phyloP scores from a whole-genome alignment of 2,113 vertebrate genomes.

The Pseudonaja textilis region DNA sequence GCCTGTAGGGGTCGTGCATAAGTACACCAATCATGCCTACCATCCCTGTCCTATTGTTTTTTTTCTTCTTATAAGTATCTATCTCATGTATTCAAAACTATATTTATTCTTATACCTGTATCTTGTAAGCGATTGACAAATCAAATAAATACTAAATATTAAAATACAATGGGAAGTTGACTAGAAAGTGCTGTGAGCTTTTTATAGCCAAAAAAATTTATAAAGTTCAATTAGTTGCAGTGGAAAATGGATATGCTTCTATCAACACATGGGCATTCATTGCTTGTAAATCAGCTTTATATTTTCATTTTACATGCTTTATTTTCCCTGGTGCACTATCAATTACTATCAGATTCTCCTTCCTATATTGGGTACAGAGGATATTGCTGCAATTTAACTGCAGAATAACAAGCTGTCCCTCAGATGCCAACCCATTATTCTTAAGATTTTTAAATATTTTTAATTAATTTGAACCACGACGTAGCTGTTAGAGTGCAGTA shows the following conservation, averaged over 20 bases:
- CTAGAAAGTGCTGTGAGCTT: neutral
- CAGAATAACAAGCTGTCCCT: neutral
- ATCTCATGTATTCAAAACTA: too few species aligned
- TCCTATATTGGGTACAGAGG: constrained; percentile 13
- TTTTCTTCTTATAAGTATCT: too few species aligned
- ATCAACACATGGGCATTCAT: neutral
- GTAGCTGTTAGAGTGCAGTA: too few species aligned
- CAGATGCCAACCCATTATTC: neutral
- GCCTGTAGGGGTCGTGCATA: too few species aligned
- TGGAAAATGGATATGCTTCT: neutral
- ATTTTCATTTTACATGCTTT: neutral
- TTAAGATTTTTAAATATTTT: neutral
- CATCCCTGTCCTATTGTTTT: too few species aligned
- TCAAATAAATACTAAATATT: too few species aligned
- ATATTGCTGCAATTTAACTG: constrained; percentile 29
- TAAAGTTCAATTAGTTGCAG: neutral
- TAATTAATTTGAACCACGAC: neutral
- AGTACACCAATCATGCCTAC: too few species aligned
- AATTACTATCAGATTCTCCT: constrained; percentile 17
- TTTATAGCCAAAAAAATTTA: neutral
- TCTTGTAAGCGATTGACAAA: too few species aligned
- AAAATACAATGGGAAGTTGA: neutral
- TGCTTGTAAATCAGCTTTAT: neutral
- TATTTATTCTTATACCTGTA: too few species aligned
- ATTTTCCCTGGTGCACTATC: constrained; percentile 11